Conservation (phyloP, 2,888 invertebrate species). For the Nomada lathburiana region DNA sequence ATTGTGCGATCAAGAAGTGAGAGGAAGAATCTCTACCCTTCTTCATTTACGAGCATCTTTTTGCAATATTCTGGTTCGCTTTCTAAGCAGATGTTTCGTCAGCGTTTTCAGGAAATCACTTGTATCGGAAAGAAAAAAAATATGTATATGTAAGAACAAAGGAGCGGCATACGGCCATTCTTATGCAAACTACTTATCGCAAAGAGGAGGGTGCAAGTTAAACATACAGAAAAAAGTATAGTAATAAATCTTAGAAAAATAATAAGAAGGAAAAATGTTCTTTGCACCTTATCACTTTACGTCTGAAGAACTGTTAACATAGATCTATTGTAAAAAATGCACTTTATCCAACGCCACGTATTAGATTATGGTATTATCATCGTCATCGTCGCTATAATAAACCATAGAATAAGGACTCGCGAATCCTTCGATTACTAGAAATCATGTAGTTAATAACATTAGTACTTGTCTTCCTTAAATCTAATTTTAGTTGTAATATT, state of each 20-base stretch:
- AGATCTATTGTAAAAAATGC: constrained; percentile 77
- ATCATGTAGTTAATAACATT: constrained; percentile 76
- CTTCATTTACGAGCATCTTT: constrained; percentile 42
- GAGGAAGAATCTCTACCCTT: constrained; percentile 37
- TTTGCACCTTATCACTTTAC: constrained; percentile 61
- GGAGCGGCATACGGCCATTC: constrained; percentile 19
- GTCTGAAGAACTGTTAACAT: constrained; percentile 69
- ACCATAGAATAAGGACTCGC: constrained; percentile 47
- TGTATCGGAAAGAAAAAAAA: constrained; percentile 2
- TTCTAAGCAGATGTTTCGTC: constrained; percentile 57
- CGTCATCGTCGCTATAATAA: constrained; percentile 49
- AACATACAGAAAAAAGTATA: constrained; percentile 49
- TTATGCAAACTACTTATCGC: constrained; percentile 36
- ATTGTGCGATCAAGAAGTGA: constrained; percentile 43
- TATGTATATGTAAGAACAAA: no score
- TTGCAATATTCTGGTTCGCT: constrained; percentile 59
- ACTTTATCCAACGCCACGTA: constrained; percentile 65
- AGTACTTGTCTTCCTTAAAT: constrained; percentile 70
- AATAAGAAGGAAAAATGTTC: constrained; percentile 30
- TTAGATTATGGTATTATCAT: constrained; percentile 48
- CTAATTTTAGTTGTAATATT: constrained; percentile 62
- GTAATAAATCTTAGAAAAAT: constrained; percentile 51
- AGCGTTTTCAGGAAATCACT: constrained; percentile 21
- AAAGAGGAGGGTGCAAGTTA: constrained; percentile 45
- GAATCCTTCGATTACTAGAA: constrained; percentile 58